Evolutionary conservation across 2,888 invertebrate species (phyloP), one percentile per base, ranked within the genome.

Genomic region (Punctoribates punctum): DNA sequence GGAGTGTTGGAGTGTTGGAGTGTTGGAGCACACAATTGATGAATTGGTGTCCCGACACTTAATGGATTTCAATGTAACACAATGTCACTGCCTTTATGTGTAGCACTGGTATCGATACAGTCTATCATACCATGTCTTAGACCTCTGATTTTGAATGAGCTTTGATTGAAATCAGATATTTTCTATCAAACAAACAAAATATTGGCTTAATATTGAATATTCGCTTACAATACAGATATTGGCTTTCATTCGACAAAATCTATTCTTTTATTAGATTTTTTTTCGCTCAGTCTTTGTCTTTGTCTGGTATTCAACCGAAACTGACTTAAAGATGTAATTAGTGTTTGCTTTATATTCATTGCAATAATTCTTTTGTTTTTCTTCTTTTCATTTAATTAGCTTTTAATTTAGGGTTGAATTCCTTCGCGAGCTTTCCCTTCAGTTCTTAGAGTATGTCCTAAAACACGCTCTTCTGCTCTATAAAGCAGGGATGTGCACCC

Each of bases 11-110:
- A 42, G 5, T 65, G 65, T 38, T 65, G 65, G 57, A 57, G 57
- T 42, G 42, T 42, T 42, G 11, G 42, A 42, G 5, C 57, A 57
- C 65, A 29, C 65, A 34, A 65, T 65, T 65, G 65, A 65, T 65
- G 65, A 65, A 65, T 65, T 65, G 65, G 65, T 65, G 65, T 65
- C 65, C 65, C 65, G 65, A 65, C 65, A 29, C 65, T 65, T 65
- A 65, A 65, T 65, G 65, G 65, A 65, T 65, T 29, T 65, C 65
- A 65, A 65, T 65, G 65, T 34, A 65, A 65, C 34, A 65, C 65
- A 65, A 65, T 65, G 65, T 65, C 65, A 62, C 3, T 29, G 27
- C 29, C 38, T 65, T 65, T 34, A 34, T 34, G 2, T 25, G 13
- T 25, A 23, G 15, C 29, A 65, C 65, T 17, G 4, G 11, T 23